Conservation (phyloP, 2,113 vertebrate species). For the Acanthochromis polyacanthus region DNA sequence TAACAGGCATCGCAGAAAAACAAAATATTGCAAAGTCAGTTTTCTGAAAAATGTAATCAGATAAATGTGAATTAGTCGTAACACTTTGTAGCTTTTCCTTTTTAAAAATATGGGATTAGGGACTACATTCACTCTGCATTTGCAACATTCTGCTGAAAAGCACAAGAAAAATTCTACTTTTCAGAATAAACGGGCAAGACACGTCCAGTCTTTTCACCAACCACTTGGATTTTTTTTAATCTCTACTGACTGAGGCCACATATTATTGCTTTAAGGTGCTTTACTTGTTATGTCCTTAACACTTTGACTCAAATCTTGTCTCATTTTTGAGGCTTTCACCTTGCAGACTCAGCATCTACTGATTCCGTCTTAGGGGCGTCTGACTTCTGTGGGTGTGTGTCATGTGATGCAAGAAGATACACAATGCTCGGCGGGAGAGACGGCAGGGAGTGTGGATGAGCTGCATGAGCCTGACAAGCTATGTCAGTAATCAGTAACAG, state of each 20-base stretch:
- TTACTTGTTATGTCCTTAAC: not conserved
- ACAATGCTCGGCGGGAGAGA: not conserved
- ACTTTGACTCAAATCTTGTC: not conserved
- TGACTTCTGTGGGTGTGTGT: constrained; percentile 23
- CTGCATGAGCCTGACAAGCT: constrained; percentile 18
- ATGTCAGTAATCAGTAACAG: constrained; percentile 14
- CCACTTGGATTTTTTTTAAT: constrained; percentile 8
- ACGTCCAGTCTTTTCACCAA: not conserved
- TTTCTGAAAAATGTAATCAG: too few species aligned
- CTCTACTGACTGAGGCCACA: not conserved
- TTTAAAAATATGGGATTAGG: not conserved
- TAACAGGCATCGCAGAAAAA: too few species aligned
- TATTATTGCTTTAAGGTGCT: constrained; percentile 3
- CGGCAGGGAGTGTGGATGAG: constrained; percentile 5
- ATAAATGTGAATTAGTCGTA: too few species aligned
- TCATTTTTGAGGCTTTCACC: not conserved
- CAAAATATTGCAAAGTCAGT: too few species aligned
- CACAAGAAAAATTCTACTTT: not conserved
- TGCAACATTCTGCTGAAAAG: not conserved
- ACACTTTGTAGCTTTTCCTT: too few species aligned
- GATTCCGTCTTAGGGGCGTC: not conserved
- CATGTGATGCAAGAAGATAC: constrained; percentile 43
- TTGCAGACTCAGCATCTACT: not conserved
- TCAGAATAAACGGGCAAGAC: not conserved
- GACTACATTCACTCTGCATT: not conserved